A percentile compares a stretch with the other conserved stretches of the same genome.
These are phyloP conservation scores for Cirrhinus molitorella DNA, from an alignment of 2,797 vertebrate genomes.

Conservation along the genomic window DNA sequence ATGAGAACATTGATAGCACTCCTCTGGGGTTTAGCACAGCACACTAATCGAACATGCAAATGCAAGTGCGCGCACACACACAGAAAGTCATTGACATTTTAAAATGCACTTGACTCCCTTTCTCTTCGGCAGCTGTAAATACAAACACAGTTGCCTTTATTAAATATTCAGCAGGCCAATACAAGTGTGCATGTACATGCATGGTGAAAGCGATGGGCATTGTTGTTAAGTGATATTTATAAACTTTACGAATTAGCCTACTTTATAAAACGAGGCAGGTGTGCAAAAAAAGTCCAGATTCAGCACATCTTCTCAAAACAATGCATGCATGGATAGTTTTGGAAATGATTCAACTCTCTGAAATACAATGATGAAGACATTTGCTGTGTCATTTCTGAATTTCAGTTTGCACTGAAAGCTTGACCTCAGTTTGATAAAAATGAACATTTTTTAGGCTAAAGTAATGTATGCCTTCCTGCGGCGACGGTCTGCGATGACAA, in stretches of 20 bases:
- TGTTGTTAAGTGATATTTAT: not conserved
- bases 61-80: constrained; percentile 2
- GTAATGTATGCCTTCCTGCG: not conserved
- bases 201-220: not conserved
- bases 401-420: not conserved
- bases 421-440: not conserved
- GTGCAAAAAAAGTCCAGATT: not conserved
- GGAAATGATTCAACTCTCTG: not conserved
- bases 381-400: not conserved
- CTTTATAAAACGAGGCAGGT: not conserved
- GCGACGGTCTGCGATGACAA: not conserved
- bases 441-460: not conserved
- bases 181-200: not conserved
- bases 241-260: not conserved
- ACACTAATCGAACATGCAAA: constrained; percentile 29
- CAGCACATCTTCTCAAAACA: not conserved
- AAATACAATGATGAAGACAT: not conserved
- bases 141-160: constrained; percentile 56
- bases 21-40: constrained; percentile 35
- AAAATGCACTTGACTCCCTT: constrained; percentile 43
- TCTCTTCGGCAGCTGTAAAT: constrained; percentile 29
- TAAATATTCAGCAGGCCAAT: constrained; percentile 60
- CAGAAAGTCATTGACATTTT: constrained; percentile 11
- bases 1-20: constrained; percentile 30
- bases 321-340: not conserved